Percentiles rank a stretch among this genome's conserved stretches.
These are phyloP conservation scores for Diabrotica virgifera DNA, from an alignment of 1,140 invertebrate genomes.

Conservation along the genomic window DNA sequence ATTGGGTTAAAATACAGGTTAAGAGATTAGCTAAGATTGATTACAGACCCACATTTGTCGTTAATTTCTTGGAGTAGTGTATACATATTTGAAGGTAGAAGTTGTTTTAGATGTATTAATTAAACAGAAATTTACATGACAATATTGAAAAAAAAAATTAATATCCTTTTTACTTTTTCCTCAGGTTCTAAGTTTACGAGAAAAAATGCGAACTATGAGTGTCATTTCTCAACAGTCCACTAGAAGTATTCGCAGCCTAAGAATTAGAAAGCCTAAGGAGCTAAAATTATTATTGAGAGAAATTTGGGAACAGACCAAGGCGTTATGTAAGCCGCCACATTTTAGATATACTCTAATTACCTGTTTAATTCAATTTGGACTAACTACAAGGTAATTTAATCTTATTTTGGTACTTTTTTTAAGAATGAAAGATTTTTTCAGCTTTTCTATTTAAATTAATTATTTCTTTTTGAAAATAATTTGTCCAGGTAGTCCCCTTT, in stretches of 20 bases:
- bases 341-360: constrained; percentile 68
- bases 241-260: constrained; percentile 57
- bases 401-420: neutral
- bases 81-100: too few species aligned
- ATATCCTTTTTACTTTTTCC: constrained; percentile 10
- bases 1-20: too few species aligned
- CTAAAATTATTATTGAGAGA: constrained; percentile 61
- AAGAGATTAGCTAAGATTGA: too few species aligned
- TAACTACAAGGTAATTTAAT: constrained; percentile 61
- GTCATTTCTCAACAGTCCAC: constrained; percentile 56
- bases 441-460: too few species aligned
- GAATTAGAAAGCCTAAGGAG: constrained; percentile 65
- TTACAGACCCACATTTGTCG: too few species aligned
- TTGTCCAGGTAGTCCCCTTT: too few species aligned
- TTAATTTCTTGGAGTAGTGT: too few species aligned
- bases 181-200: constrained; percentile 64
- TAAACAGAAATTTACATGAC: too few species aligned
- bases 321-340: constrained; percentile 66
- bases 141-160: neutral
- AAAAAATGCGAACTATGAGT: constrained; percentile 63
- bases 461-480: too few species aligned
- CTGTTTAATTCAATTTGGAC: constrained; percentile 70
- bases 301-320: constrained; percentile 65
- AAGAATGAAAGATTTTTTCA: too few species aligned
- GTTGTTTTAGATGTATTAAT: too few species aligned